These are phyloP conservation scores for Zophobas atratus DNA, from an alignment of 1,140 invertebrate species.

Conservation along the genomic window DNA sequence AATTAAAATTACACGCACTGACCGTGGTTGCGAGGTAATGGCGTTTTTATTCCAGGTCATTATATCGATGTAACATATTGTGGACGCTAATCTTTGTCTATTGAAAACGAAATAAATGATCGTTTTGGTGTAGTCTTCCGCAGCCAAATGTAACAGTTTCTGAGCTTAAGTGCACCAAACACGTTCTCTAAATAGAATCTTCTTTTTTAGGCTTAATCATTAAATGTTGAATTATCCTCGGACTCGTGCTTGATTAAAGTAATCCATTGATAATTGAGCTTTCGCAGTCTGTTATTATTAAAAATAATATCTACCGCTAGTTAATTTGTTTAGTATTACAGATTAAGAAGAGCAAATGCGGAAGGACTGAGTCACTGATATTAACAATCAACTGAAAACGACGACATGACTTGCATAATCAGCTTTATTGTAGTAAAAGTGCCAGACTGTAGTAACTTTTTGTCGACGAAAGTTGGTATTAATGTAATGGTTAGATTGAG, in stretches of 20 bases:
- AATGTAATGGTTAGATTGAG: constrained; percentile 32
- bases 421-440: constrained; percentile 38
- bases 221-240: constrained; percentile 14
- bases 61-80: too few species aligned
- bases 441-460: constrained; percentile 29
- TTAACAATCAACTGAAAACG: constrained; percentile 26
- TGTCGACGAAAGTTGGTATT: constrained; percentile 31
- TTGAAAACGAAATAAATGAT: too few species aligned
- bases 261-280: constrained; percentile 5
- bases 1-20: too few species aligned
- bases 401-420: constrained; percentile 28
- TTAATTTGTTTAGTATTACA: constrained; percentile 22
- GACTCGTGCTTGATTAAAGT: constrained; percentile 17
- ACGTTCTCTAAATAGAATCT: not conserved
- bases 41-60: too few species aligned
- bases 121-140: too few species aligned
- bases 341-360: constrained; percentile 21
- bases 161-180: too few species aligned
- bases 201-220: not conserved
- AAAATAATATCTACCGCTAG: constrained; percentile 27
- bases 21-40: too few species aligned
- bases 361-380: constrained; percentile 34
- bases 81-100: too few species aligned
- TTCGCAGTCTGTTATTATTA: constrained; percentile 4
- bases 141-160: too few species aligned